Base-by-base conservation (phyloP, 2,888 invertebrate species). In the Balanococcus diminutus region DNA sequence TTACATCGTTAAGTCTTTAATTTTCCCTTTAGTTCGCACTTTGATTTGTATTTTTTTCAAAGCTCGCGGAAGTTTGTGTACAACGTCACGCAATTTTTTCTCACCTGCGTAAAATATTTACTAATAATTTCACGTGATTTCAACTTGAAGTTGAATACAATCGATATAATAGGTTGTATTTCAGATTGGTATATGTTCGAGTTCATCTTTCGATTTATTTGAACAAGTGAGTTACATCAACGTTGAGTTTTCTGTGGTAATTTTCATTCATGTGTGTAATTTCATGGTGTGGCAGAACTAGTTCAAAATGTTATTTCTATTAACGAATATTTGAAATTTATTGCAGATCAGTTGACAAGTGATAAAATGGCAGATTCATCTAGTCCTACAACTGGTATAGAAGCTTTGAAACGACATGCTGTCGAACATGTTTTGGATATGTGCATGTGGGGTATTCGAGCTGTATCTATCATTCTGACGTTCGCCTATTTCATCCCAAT, bases 401-500 rank as follows among this genome's bases (percentile, higher is more conserved):
- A 92, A 0, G 92, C 92, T 22, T 90, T 96, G 72, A 94, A 94
- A 89, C 92, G 93, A 56, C 95, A 96, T 89, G 91, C 97, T 87
- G 92, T 93, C 51, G 93, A 93, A 81, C 95, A 98, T 90, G 97
- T 96, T 92, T 93, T 98, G 85, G 96, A 96, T 89, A 94, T 96
- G 75, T 94, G 94, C 0, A 91, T 98, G 86, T 98, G 98, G 96
- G 92, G 94, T 19, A 95, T 97, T 46, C 92, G 99, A 88, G 90
- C 98, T 31, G 92, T 96, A 87, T 96, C 96, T 0, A 93, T 98
- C 32, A 89, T 96, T 19, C 97, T 95, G 90, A 94, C 96, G 19
- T 89, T 96, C 88, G 93, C 94, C 89, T 98, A 97, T 91, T 91
- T 98, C 82, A 90, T 98, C 89, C 98, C 98, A 86, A 90, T 97